A percentile compares a stretch with the other conserved stretches of the same genome.
phyloP scores from a whole-genome alignment of 1,140 invertebrate species.

The Aphelenchoides avenae region DNA sequence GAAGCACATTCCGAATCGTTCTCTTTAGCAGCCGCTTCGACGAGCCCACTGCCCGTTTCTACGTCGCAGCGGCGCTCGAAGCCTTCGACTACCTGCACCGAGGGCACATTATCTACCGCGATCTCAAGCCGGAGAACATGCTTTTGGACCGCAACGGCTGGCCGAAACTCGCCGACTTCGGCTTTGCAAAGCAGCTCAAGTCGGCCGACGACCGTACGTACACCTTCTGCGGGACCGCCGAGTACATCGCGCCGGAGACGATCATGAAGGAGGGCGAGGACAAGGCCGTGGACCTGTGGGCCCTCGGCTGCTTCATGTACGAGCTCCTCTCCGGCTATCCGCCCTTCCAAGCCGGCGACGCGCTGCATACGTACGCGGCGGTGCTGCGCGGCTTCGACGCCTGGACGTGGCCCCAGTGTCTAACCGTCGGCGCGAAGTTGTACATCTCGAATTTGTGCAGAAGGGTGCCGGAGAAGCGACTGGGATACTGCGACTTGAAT shows the following conservation, averaged over 20 bases:
- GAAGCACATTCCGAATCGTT: not conserved
- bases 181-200: conserved; percentile 39
- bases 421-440: conserved; percentile 39
- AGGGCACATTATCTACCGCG: conserved; percentile 37
- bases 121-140: conserved; percentile 49
- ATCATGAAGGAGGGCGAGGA: conserved; percentile 83
- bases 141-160: conserved; percentile 37
- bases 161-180: conserved; percentile 40
- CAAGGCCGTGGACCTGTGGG: conserved; percentile 38
- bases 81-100: conserved; percentile 46
- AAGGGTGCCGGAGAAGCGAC: conserved; percentile 47
- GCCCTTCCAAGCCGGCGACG: conserved; percentile 88
- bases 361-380: conserved; percentile 98
- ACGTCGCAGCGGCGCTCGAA: conserved; percentile 47
- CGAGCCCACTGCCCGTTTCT: conserved; percentile 60
- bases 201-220: conserved; percentile 36
- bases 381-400: conserved; percentile 96
- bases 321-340: conserved; percentile 63
- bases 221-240: conserved; percentile 42
- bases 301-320: conserved; percentile 47
- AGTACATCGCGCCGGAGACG: conserved; percentile 61
- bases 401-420: conserved; percentile 61
- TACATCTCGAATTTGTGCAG: conserved; percentile 53
- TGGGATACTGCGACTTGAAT: conserved; percentile 53
- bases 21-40: conserved; percentile 69